Conservation (phyloP, 2,797 vertebrate species). For the Bovichtus variegatus region DNA sequence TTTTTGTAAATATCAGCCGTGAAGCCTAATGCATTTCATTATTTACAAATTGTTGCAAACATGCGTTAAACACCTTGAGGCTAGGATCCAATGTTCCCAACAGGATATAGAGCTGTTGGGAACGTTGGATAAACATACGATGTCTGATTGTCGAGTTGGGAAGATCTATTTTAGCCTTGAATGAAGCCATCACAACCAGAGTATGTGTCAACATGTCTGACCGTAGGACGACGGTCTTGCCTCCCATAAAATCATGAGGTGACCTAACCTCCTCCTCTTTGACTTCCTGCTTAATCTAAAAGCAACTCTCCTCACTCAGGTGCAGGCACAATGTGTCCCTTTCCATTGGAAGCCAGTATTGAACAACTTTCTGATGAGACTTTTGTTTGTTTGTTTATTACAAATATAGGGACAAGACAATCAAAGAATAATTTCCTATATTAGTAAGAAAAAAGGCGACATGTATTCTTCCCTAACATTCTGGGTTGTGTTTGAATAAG, state of each 20-base stretch:
- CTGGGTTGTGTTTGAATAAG: not conserved
- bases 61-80: constrained; percentile 32
- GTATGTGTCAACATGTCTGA: constrained; percentile 34
- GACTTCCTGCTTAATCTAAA: constrained; percentile 5
- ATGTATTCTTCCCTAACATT: not conserved
- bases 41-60: constrained; percentile 23
- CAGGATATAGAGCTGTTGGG: not conserved
- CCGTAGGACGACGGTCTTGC: not conserved
- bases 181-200: constrained; percentile 24
- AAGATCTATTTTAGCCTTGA: constrained; percentile 8
- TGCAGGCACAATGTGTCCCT: not conserved
- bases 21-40: not conserved
- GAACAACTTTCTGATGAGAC: not conserved
- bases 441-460: not conserved
- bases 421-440: not conserved
- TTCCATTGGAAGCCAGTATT: not conserved
- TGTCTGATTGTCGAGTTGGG: not conserved
- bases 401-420: not conserved
- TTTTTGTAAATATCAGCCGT: constrained; percentile 51
- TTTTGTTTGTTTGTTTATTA: not conserved
- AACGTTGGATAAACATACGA: not conserved
- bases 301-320: not conserved
- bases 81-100: too few species aligned
- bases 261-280: not conserved
- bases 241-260: constrained; percentile 6